A percentile compares a stretch with the other conserved stretches of the same genome.
Evolutionary conservation across 1,140 invertebrate species (phyloP).

Genomic region (Zaprionus camerounensis): DNA sequence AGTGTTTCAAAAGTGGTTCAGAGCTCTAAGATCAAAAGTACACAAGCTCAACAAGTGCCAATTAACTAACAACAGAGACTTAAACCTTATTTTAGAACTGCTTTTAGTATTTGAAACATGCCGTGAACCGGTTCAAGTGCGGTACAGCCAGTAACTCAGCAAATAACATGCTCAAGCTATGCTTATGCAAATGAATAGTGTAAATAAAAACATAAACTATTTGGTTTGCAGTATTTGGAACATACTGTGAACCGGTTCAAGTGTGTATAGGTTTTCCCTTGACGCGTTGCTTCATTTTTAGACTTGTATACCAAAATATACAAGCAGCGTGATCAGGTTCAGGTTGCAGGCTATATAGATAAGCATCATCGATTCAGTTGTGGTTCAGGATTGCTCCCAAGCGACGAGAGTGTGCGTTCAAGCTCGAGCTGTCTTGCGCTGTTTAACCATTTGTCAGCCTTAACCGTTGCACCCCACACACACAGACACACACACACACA

Average conservation of each 20-base stretch:
- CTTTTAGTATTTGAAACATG: neutral
- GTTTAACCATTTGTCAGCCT: constrained; percentile 30
- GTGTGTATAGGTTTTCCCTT: neutral
- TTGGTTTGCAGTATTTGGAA: too few species aligned
- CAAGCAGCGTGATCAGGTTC: neutral
- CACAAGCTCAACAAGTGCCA: too few species aligned
- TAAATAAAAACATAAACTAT: neutral
- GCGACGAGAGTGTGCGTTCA: neutral
- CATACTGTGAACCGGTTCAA: neutral
- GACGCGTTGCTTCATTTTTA: neutral
- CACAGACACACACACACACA: neutral
- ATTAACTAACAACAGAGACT: too few species aligned
- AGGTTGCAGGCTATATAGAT: neutral
- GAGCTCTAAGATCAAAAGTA: too few species aligned
- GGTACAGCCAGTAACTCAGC: neutral
- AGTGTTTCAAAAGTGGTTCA: neutral
- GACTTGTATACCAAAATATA: neutral
- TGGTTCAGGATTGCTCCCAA: neutral
- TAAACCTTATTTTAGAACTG: too few species aligned
- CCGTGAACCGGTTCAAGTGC: neutral
- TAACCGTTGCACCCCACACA: constrained; percentile 26
- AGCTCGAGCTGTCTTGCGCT: neutral
- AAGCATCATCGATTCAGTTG: constrained; percentile 1
- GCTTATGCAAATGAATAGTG: neutral
- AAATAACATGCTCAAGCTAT: neutral